A percentile compares a stretch with the other conserved stretches of the same genome.
These are phyloP conservation scores for Perithous albicinctus DNA, from an alignment of 2,888 invertebrate genomes.

Conservation along the genomic window DNA sequence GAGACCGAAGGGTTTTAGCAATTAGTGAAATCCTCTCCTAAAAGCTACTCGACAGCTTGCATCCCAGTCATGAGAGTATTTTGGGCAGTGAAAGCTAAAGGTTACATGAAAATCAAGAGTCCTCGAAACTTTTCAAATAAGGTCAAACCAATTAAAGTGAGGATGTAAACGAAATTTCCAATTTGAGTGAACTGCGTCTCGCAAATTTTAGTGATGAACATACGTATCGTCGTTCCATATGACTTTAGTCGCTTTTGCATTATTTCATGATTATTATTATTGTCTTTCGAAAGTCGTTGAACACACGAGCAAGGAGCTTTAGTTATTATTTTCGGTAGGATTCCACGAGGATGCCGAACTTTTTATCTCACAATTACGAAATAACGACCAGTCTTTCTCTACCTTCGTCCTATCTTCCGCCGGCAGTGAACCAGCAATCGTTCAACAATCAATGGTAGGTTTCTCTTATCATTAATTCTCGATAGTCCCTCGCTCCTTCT, in stretches of 20 bases:
- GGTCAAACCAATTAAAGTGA: background rate
- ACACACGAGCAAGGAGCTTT: conserved; percentile 21
- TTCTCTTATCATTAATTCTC: conserved; percentile 54
- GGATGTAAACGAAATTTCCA: background rate
- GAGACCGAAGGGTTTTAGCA: background rate
- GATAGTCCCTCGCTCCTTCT: background rate
- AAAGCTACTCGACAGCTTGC: conserved; percentile 4
- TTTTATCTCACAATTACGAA: conserved; percentile 34
- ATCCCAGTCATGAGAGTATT: background rate
- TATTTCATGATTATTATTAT: background rate
- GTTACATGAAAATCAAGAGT: background rate
- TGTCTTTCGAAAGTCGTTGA: conserved; percentile 2
- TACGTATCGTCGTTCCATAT: background rate
- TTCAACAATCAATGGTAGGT: conserved; percentile 33
- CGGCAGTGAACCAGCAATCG: background rate
- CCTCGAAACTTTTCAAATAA: conserved; percentile 18
- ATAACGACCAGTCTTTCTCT: conserved; percentile 33
- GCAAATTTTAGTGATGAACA: background rate
- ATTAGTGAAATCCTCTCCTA: background rate
- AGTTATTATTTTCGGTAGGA: background rate
- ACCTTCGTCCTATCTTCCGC: conserved; percentile 22
- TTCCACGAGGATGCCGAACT: conserved; percentile 18
- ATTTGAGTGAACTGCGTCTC: background rate
- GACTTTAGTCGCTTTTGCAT: background rate
- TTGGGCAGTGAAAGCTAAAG: background rate